These are phyloP conservation scores for Rhodeus uyekii DNA, from an alignment of 2,797 vertebrate species.

Conservation along the genomic window DNA sequence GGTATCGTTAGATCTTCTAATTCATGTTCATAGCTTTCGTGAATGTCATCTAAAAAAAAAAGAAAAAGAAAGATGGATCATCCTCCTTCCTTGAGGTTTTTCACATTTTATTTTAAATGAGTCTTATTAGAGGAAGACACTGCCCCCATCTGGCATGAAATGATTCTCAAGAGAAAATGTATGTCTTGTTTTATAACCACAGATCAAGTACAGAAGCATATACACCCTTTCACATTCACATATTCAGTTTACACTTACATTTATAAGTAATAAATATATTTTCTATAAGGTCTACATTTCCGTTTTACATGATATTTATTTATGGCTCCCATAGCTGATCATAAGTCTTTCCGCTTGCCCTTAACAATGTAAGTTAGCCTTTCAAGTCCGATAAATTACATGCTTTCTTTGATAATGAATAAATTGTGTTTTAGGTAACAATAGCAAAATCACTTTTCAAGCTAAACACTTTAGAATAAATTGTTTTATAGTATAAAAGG, in stretches of 20 bases:
- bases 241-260: no score
- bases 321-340: no score
- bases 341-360: no score
- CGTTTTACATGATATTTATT: no score
- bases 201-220: no score
- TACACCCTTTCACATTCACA: no score
- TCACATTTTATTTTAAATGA: background rate
- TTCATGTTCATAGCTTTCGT: background rate
- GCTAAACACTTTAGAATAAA: background rate
- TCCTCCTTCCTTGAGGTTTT: background rate
- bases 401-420: no score
- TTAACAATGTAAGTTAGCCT: no score
- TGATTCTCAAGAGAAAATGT: background rate
- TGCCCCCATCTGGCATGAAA: constrained; percentile 53
- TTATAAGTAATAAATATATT: no score
- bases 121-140: background rate
- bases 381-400: no score
- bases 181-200: no score
- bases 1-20: constrained; percentile 48
- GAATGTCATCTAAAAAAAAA: background rate
- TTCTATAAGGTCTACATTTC: no score
- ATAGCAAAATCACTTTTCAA: background rate
- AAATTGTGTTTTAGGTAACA: background rate
- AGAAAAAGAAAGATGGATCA: background rate
- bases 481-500: background rate